phyloP scores from a whole-genome alignment of 2,797 vertebrate genomes.

The Melanogrammus aeglefinus region DNA sequence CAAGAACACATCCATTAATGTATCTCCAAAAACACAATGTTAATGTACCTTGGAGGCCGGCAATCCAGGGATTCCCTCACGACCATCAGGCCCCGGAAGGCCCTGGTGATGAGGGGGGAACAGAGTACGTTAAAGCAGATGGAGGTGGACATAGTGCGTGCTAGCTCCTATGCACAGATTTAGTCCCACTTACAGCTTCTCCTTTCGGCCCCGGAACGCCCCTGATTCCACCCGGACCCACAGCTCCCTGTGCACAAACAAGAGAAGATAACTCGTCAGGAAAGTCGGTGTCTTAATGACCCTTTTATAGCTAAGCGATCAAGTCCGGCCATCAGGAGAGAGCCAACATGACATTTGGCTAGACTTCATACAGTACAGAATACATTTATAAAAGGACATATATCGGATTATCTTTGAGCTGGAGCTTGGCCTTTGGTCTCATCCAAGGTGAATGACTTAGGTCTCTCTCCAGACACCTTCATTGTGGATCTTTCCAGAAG shows the following conservation, averaged over 20 bases:
- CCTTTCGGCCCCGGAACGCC: conserved; percentile 89
- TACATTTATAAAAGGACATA: not conserved
- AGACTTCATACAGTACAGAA: not conserved
- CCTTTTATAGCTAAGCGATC: not conserved
- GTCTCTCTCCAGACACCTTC: not conserved
- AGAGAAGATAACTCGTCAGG: not conserved
- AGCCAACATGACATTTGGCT: not conserved
- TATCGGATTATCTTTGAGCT: not conserved
- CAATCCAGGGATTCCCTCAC: conserved; percentile 92
- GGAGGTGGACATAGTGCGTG: not conserved
- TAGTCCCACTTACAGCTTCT: conserved; percentile 78
- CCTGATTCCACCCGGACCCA: conserved; percentile 82
- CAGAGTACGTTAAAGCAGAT: not conserved
- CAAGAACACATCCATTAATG: not conserved
- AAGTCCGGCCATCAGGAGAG: not conserved
- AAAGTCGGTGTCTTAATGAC: not conserved
- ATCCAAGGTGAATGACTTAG: not conserved
- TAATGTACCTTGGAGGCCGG: conserved; percentile 82
- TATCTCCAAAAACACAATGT: not conserved
- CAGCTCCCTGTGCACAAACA: conserved; percentile 70
- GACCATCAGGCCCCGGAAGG: conserved; percentile 84
- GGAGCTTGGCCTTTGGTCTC: not conserved
- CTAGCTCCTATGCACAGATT: not conserved
- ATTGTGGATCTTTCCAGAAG: not conserved
- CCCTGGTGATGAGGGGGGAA: conserved; percentile 69